Evolutionary conservation across 2,113 vertebrate genomes (phyloP).

Genomic region (Pipra filicauda): DNA sequence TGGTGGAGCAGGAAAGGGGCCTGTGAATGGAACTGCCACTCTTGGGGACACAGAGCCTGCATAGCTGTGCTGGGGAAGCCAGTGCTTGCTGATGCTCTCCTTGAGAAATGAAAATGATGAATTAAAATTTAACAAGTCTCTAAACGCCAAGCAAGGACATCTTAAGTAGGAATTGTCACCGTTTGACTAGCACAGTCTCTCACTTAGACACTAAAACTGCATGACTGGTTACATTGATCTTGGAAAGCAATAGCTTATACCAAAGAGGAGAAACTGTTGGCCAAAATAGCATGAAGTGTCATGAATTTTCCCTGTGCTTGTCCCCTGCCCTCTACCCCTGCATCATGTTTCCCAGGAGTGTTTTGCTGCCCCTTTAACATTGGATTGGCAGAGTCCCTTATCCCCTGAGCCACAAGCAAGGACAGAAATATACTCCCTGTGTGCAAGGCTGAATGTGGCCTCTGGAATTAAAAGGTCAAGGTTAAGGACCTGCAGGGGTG

Average conservation of each 20-base stretch:
- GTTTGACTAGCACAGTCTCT: neutral
- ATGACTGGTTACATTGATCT: neutral
- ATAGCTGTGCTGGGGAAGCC: rapidly evolving
- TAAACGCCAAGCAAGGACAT: constrained; percentile 1
- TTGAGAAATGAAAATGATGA: neutral
- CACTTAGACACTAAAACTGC: neutral
- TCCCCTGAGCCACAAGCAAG: neutral
- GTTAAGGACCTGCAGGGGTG: rapidly evolving
- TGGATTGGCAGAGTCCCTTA: neutral
- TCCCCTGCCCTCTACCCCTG: neutral
- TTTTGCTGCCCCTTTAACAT: neutral
- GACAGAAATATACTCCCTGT: neutral
- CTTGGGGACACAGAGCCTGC: rapidly evolving
- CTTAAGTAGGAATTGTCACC: constrained; percentile 12
- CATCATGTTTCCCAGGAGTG: neutral
- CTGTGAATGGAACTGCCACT: neutral
- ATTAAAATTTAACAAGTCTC: constrained; percentile 41
- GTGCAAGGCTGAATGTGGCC: rapidly evolving
- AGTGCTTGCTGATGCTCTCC: neutral
- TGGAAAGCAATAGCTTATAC: neutral
- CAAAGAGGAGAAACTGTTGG: neutral
- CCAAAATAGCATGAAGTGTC: neutral
- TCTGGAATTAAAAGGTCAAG: neutral
- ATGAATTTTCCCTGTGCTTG: neutral
- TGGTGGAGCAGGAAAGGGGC: neutral